Evolutionary conservation across 2,888 invertebrate species (phyloP), one percentile per base, ranked within the genome.

Genomic region (Rhimphoctona megacephalus): DNA sequence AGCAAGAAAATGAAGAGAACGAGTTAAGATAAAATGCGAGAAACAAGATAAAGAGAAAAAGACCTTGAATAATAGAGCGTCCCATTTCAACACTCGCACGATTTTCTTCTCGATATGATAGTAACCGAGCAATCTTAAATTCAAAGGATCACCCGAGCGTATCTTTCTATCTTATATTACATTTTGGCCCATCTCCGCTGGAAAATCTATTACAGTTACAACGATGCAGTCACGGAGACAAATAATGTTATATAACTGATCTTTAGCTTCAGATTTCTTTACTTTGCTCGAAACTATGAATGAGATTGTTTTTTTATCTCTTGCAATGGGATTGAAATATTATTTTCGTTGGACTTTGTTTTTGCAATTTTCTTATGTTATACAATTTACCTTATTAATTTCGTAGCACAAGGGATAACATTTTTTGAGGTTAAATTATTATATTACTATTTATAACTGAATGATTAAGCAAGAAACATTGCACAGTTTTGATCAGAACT

Each of bases 21-120:
- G 69, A 46, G 30, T 39, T 43, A 2, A 33, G 67, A 81, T 83
- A 85, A 79, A 82, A 73, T 22, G 2, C 69, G 77, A 84, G 66
- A 73, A 67, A 54, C 84, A 73, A 70, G 76, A 86, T 66, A 81
- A 83, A 69, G 87, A 57, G 78, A 69, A 84, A 85, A 86, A 77
- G 81, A 88, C 88, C 79, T 88, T 91, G 91, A 91, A 91, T 92
- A 92, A 91, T 90, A 91, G 90, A 91, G 86, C 82, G 85, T 85
- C 72, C 83, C 86, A 88, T 88, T 87, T 85, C 43, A 70, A 76
- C 88, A 78, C 85, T 67, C 81, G 81, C 79, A 83, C 76, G 83
- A 87, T 88, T 87, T 84, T 88, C 64, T 52, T 85, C 78, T 81
- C 81, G 33, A 43, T 49, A 43, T 43, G 64, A 64, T 64, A 64